Evolutionary conservation across 2,113 vertebrate genomes (phyloP), one percentile per base, ranked within the genome.

Genomic region (Galbula dea): DNA sequence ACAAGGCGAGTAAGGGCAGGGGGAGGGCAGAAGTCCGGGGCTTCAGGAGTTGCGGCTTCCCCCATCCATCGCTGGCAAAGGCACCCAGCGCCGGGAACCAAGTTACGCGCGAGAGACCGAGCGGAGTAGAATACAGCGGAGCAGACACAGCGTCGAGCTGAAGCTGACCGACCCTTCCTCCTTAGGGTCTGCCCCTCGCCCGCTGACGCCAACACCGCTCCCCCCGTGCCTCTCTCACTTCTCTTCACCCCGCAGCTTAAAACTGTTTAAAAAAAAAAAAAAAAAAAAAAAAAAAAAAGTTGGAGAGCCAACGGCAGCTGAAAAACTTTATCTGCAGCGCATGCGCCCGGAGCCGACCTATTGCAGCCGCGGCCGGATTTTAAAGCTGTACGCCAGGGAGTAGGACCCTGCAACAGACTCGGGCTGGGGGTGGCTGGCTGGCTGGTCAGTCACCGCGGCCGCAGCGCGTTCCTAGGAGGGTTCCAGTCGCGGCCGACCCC

Each of bases 281-380:
- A 45, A 29, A 46, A 15, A 34, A 6, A 6, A 9, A 22, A 15
- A 24, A 46, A 15, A 7, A 30, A 7, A 43, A 21, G 37, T 96
- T 95, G 57, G 82, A 63, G 84, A 94, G 93, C 96, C 95, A 95
- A 96, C 95, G 92, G 94, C 97, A 85, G 97, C 96, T 91, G 95
- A 94, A 96, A 95, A 96, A 90, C 94, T 97, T 96, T 88, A 79
- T 46, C 37, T 43, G 94, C 16, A 78, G 98, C 99, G 99, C 99
- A 99, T 99, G 99, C 99, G 99, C 98, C 24, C 16, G 85, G 55
- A 63, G 41, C 89, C 93, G 90, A 91, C 97, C 97, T 98, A 97
- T 97, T 94, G 96, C 97, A 97, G 95, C 39, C 92, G 67, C 96
- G 78, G 91, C 95, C 94, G 95, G 93, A 95, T 96, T 98, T 98